Percentiles rank a stretch among this genome's conserved stretches.
Evolutionary conservation across 2,113 vertebrate genomes (phyloP).

Genomic region (Crotalus helleri): DNA sequence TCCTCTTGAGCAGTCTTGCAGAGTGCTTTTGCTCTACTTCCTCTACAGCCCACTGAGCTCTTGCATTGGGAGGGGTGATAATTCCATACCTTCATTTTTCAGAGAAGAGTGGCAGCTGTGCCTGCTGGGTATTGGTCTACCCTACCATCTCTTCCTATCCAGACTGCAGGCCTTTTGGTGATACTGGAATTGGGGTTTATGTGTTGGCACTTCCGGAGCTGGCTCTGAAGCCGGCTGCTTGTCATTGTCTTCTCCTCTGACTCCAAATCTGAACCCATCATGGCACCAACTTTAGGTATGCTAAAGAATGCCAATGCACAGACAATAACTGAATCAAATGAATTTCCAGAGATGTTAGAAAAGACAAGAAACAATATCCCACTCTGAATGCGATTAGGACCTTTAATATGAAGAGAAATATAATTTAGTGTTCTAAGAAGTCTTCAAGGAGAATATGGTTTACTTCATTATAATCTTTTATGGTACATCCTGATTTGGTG

Average conservation of each 20-base stretch:
- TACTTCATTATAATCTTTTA: background rate
- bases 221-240: background rate
- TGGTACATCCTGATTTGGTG: background rate
- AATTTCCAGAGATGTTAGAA: background rate
- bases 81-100: too few species aligned
- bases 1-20: background rate
- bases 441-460: background rate
- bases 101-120: background rate
- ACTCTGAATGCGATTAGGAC: background rate
- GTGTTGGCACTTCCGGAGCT: background rate
- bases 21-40: background rate
- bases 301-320: background rate
- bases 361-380: background rate
- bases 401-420: background rate
- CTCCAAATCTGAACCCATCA: background rate
- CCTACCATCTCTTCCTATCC: background rate
- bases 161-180: background rate
- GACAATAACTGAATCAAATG: background rate
- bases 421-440: background rate
- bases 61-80: background rate
- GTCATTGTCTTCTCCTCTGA: background rate
- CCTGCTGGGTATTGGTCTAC: background rate
- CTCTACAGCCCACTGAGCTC: background rate
- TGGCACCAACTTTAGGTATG: background rate
- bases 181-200: background rate